phyloP scores from a whole-genome alignment of 1,140 invertebrate genomes.

The Neocloeon triangulifer region DNA sequence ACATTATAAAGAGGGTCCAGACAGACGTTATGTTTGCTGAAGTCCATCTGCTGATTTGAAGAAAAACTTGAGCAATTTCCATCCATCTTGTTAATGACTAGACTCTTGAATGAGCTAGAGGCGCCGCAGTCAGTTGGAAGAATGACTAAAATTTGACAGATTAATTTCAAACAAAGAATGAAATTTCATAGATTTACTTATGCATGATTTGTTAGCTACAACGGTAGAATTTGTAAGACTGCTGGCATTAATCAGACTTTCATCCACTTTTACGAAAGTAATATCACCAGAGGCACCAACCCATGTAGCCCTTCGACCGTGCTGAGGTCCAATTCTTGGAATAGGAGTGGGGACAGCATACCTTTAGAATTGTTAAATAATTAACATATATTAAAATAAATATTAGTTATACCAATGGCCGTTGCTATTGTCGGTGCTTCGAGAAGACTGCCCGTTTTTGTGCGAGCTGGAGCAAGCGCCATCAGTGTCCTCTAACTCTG shows the following conservation, averaged over 20 bases:
- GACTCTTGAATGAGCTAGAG: slow-evolving; percentile 44
- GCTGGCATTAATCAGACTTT: slow-evolving; percentile 72
- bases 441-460: slow-evolving; percentile 9
- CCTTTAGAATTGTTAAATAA: slow-evolving; percentile 26
- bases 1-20: slow-evolving; percentile 76
- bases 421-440: not conserved
- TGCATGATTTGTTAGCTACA: slow-evolving; percentile 65
- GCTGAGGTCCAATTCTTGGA: slow-evolving; percentile 48
- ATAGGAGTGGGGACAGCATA: slow-evolving; percentile 60
- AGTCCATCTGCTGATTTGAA: slow-evolving; percentile 52
- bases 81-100: slow-evolving; percentile 65
- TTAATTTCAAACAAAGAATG: no score
- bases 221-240: slow-evolving; percentile 67
- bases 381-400: not conserved
- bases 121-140: slow-evolving; percentile 41
- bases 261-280: slow-evolving; percentile 85
- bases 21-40: slow-evolving; percentile 46
- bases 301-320: slow-evolving; percentile 73
- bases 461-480: slow-evolving; percentile 1
- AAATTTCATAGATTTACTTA: no score
- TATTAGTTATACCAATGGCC: not conserved
- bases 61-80: slow-evolving; percentile 62
- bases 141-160: slow-evolving; percentile 27
- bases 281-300: slow-evolving; percentile 84
- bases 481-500: slow-evolving; percentile 14